Percentiles rank a stretch among this genome's conserved stretches.
These are phyloP conservation scores for Heliconius cydno DNA, from an alignment of 2,888 invertebrate species.

Conservation along the genomic window DNA sequence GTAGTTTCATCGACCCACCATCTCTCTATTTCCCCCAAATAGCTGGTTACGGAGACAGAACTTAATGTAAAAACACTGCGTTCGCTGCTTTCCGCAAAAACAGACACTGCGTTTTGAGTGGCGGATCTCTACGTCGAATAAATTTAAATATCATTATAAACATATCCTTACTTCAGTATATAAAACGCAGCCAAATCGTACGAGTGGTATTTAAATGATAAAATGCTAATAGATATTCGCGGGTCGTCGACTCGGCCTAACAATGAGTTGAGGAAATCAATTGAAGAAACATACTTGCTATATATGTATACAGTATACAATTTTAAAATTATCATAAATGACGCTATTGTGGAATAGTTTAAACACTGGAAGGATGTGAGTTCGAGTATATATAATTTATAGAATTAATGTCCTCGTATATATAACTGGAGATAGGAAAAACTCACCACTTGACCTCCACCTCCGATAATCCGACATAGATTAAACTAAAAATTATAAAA, in stretches of 20 bases:
- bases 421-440: no score
- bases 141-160: not conserved
- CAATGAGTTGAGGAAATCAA: slow-evolving; percentile 36
- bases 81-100: not conserved
- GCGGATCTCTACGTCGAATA: not conserved
- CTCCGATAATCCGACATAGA: no score
- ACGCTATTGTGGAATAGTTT: not conserved
- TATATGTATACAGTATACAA: not conserved
- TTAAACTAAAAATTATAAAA: no score
- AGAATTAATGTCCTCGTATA: no score
- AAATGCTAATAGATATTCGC: slow-evolving; percentile 50
- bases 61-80: not conserved
- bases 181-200: not conserved
- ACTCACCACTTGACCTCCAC: no score
- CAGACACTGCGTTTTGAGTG: not conserved
- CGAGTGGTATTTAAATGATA: slow-evolving; percentile 43
- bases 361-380: not conserved
- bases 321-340: not conserved
- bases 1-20: no score
- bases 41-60: not conserved
- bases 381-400: not conserved
- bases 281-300: slow-evolving; percentile 22
- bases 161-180: not conserved
- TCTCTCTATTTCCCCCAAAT: no score
- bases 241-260: slow-evolving; percentile 48